These are phyloP conservation scores for Virgularia gustaviana DNA, from an alignment of 92 coral and sea anemone species.

Conservation along the genomic window DNA sequence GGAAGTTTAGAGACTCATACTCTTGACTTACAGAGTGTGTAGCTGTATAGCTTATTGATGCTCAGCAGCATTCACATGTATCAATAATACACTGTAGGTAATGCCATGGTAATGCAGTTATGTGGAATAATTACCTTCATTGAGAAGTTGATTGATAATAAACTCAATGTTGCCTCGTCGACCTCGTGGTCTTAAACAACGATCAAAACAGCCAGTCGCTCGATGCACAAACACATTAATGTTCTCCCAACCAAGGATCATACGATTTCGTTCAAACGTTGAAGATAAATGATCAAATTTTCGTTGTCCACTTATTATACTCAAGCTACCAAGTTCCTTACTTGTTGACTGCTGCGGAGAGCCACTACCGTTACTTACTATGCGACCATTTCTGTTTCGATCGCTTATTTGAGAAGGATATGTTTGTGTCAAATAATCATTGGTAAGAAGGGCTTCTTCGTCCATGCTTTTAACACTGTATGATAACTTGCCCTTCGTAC, in stretches of 20 bases:
- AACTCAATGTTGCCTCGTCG: conserved; percentile 31
- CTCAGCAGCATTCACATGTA: no score
- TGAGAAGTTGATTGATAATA: conserved; percentile 19
- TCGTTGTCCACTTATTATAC: neutral
- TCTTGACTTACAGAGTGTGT: no score
- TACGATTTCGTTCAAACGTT: conserved; percentile 8
- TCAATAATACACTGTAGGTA: no score
- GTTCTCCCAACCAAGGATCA: conserved; percentile 51
- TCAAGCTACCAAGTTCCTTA: conserved; percentile 13
- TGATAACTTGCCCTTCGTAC: no score
- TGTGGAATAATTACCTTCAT: conserved; percentile 21
- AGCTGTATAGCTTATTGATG: no score
- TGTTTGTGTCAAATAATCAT: neutral
- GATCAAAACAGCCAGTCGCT: conserved; percentile 34
- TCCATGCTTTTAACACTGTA: neutral
- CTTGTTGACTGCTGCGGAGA: neutral
- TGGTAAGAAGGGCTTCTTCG: conserved; percentile 5
- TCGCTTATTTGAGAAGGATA: conserved; percentile 25
- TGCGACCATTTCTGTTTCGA: conserved; percentile 12
- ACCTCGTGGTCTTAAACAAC: conserved; percentile 27
- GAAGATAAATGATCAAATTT: conserved; percentile 21
- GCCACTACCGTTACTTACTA: conserved; percentile 7
- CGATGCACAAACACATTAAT: conserved; percentile 50
- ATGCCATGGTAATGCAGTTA: no score
- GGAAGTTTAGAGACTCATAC: no score